phyloP scores from a whole-genome alignment of 2,888 invertebrate species.

The Operophtera brumata region DNA sequence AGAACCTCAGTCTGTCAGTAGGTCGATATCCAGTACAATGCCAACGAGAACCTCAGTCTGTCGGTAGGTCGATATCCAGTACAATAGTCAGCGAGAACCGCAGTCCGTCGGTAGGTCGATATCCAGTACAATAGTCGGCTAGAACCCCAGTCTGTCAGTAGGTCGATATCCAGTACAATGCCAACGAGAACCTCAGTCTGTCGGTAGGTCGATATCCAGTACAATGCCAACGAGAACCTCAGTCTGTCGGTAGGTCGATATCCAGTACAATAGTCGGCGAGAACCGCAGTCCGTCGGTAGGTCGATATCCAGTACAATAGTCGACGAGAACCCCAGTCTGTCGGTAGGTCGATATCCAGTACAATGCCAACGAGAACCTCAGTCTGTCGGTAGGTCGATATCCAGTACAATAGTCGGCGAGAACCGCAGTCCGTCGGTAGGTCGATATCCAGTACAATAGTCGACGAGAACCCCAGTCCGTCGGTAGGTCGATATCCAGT shows the following conservation, averaged over 20 bases:
- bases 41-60: neutral
- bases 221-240: neutral
- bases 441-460: conserved; percentile 5
- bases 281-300: neutral
- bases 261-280: neutral
- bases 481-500: conserved; percentile 7
- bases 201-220: conserved; percentile 7
- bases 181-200: neutral
- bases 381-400: conserved; percentile 5
- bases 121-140: neutral
- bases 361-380: neutral
- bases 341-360: conserved; percentile 7
- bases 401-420: neutral
- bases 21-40: conserved; percentile 7
- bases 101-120: conserved; percentile 5
- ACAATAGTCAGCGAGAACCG: neutral
- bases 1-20: neutral
- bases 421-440: neutral
- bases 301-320: conserved; percentile 5
- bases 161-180: conserved; percentile 7
- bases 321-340: neutral
- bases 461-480: neutral
- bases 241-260: conserved; percentile 5
- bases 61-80: conserved; percentile 7
- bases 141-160: neutral